Percentiles rank a stretch among this genome's conserved stretches.
These are phyloP conservation scores for Botrylloides violaceus DNA, from an alignment of 23 tunicate genomes.

Conservation along the genomic window DNA sequence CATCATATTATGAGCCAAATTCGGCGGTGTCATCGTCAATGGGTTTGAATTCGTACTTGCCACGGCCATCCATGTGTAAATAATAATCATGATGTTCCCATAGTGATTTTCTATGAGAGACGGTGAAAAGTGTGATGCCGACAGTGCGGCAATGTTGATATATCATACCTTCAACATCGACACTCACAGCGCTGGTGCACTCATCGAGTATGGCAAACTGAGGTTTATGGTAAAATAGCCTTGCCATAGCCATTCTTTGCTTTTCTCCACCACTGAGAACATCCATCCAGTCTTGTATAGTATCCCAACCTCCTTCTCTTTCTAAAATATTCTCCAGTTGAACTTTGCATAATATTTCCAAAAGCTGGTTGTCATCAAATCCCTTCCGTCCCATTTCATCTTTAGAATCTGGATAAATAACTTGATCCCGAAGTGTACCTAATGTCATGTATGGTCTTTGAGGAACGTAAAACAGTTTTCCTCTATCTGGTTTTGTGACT, in stretches of 20 bases:
- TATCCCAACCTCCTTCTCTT: conserved; percentile 87
- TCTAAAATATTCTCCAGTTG: conserved; percentile 66
- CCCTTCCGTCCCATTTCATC: conserved; percentile 65
- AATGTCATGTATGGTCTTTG: conserved; percentile 90
- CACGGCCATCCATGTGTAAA: conserved; percentile 87
- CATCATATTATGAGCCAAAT: conserved; percentile 64
- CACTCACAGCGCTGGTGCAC: conserved; percentile 91
- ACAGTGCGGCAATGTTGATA: conserved; percentile 78
- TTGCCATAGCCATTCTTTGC: conserved; percentile 94
- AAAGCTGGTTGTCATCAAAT: conserved; percentile 43
- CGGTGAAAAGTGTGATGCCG: conserved; percentile 81
- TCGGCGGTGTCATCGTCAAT: conserved; percentile 41
- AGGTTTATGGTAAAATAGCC: conserved; percentile 91
- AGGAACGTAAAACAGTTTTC: conserved; percentile 86
- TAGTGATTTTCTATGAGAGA: conserved; percentile 79
- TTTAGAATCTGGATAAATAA: conserved; percentile 70
- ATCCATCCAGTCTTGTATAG: conserved; percentile 95
- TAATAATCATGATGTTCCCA: conserved; percentile 90
- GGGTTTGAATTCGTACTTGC: conserved; percentile 59
- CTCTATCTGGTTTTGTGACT: conserved; percentile 66
- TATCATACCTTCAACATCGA: conserved; percentile 91
- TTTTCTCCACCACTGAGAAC: conserved; percentile 95
- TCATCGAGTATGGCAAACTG: conserved; percentile 92
- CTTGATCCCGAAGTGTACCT: conserved; percentile 81
- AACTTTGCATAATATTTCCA: conserved; percentile 55